Percentiles rank a stretch among this genome's conserved stretches.
phyloP scores from a whole-genome alignment of 2,888 invertebrate species.

The Hanleya hanleyi region DNA sequence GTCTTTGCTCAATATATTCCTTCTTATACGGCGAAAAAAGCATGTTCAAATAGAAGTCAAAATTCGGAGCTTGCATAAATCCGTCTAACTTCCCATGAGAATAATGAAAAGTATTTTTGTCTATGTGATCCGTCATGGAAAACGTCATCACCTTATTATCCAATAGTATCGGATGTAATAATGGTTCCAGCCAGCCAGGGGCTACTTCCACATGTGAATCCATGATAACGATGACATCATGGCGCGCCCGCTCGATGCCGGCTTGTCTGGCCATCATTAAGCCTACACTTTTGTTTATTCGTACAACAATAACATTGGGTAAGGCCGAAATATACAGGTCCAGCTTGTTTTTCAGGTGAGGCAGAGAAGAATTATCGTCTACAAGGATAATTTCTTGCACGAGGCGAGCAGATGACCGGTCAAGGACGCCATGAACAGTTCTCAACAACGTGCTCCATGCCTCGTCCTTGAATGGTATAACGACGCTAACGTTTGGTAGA shows the following conservation, averaged over 20 bases:
- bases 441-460: constrained; percentile 1
- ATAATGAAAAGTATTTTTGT: constrained; percentile 19
- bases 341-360: constrained; percentile 2
- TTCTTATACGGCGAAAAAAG: not conserved
- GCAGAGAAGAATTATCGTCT: not conserved
- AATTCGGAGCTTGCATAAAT: not conserved
- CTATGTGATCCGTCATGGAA: constrained; percentile 36
- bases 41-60: constrained; percentile 1
- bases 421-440: not conserved
- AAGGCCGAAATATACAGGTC: constrained; percentile 11
- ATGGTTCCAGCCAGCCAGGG: constrained; percentile 43
- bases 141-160: constrained; percentile 38
- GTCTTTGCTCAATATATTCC: not conserved
- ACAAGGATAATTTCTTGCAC: not conserved
- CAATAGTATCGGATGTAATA: constrained; percentile 34
- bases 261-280: constrained; percentile 39
- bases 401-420: not conserved
- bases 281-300: constrained; percentile 16
- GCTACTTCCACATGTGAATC: constrained; percentile 44
- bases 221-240: constrained; percentile 38
- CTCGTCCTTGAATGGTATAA: constrained; percentile 1
- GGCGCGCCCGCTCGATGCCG: constrained; percentile 32
- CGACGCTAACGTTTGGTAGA: not conserved
- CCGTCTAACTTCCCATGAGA: not conserved
- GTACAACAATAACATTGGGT: constrained; percentile 4